Conservation (phyloP, 2,113 vertebrate species). For the Greenwoodochromis staneri region DNA sequence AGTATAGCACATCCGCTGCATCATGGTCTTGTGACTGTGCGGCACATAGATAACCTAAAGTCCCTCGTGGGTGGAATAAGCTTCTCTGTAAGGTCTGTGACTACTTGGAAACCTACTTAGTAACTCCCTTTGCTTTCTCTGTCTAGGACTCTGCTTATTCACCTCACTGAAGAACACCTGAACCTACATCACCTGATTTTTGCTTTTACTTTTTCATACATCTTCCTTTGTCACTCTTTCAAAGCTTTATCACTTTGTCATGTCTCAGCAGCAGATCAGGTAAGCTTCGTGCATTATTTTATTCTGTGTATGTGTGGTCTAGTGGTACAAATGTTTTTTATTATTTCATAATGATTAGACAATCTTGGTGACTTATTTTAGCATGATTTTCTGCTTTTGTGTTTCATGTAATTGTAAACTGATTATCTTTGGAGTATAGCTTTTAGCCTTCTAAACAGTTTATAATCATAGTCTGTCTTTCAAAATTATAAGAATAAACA, state of each 20-base stretch:
- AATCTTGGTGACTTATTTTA: background rate
- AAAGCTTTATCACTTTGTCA: conserved; percentile 35
- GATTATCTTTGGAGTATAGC: background rate
- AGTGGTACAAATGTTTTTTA: background rate
- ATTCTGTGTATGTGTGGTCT: background rate
- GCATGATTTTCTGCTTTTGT: background rate
- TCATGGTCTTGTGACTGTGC: background rate
- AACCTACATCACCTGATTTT: background rate
- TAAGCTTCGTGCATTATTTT: background rate
- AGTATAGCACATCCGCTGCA: background rate
- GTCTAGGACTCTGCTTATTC: background rate
- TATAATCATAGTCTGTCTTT: background rate
- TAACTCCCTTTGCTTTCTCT: background rate
- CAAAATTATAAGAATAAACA: background rate
- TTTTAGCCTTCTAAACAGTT: background rate
- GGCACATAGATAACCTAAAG: background rate
- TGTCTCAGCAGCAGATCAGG: conserved; percentile 79
- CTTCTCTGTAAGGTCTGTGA: background rate
- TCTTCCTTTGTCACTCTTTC: background rate
- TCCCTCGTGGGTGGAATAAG: background rate
- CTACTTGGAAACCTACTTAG: background rate
- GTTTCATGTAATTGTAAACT: background rate
- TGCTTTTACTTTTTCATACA: background rate
- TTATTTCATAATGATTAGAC: background rate
- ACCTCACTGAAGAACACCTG: background rate